Evolutionary conservation across 1,140 invertebrate species (phyloP), one percentile per base, ranked within the genome.

Genomic region (Melanaphis sacchari): DNA sequence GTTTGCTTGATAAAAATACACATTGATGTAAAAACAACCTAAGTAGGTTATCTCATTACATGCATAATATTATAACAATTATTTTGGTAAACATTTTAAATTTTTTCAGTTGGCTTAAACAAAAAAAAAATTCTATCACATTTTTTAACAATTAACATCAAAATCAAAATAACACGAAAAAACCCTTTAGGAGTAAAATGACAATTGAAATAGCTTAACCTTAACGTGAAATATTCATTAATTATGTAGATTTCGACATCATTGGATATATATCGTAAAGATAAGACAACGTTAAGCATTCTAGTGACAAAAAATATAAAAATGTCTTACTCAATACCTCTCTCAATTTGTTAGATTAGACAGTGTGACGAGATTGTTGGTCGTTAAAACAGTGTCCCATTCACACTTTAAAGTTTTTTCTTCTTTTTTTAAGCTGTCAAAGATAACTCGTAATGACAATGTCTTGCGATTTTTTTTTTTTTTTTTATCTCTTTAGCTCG

Each of bases 401-500:
- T 84, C 38, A 84, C 82, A 84, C 82, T 84, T 84, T 2, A 85
- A 85, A 84, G 24, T 41, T 84, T 84, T 40, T 40, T 26, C 7
- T 31, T 43, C 4, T 26, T 22, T 87, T 46, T 46, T 87, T 15
- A 26, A 89, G 9, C 46, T n/a, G 7, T n/a, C 52, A 66, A 41
- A 59, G 38, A 90, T 41, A 54, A 59, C 52, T 66, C 11, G 52
- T 40, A 59, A 38, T 59, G 49, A 40, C 36, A 59, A 54, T 22
- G 22, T 36, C 9, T 18, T 15, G 11, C 11, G 26, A 54, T 66
- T 1, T 4, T 66, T 93, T 46, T 93, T 26, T 36, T 40, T 95
- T 94, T 94, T 94, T 89, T 94, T 94, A 94, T 94, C 94, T 90
- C 95, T 95, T 88, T 95, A 98, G 98, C 97, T 93, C 96, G 97